phyloP scores from a whole-genome alignment of 2,113 vertebrate species.

The Spea bombifrons region DNA sequence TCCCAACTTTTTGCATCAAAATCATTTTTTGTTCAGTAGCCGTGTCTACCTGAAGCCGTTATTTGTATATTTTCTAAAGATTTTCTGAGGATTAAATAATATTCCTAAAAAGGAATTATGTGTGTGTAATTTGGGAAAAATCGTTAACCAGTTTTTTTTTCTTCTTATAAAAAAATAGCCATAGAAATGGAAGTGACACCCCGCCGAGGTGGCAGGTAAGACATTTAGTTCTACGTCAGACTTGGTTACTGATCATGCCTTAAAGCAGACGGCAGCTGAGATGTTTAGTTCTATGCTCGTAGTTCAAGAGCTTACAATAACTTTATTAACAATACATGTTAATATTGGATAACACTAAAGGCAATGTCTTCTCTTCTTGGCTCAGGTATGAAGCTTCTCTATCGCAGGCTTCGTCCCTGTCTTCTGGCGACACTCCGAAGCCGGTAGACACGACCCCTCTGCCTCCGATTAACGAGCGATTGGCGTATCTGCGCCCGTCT shows the following conservation, averaged over 20 bases:
- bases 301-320: no score
- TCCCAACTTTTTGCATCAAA: no score
- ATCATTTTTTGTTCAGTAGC: no score
- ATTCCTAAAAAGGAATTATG: no score
- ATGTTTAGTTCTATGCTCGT: no score
- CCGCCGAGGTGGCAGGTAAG: constrained; percentile 5
- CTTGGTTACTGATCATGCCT: no score
- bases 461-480: constrained; percentile 76
- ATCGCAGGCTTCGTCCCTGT: constrained; percentile 9
- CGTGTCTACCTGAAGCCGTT: no score
- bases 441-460: constrained; percentile 68
- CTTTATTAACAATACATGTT: not conserved
- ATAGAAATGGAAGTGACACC: constrained; percentile 5
- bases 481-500: constrained; percentile 79
- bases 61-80: no score
- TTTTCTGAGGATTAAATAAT: no score
- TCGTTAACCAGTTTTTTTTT: not conserved
- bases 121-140: not conserved
- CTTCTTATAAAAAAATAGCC: not conserved
- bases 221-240: not conserved
- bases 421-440: constrained; percentile 33
- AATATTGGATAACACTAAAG: not conserved
- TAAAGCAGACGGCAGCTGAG: no score
- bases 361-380: not conserved
- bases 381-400: constrained; percentile 6